A percentile compares a stretch with the other conserved stretches of the same genome.
Conservation (phyloP, 2,113 vertebrate genomes). For the Colius striatus region DNA sequence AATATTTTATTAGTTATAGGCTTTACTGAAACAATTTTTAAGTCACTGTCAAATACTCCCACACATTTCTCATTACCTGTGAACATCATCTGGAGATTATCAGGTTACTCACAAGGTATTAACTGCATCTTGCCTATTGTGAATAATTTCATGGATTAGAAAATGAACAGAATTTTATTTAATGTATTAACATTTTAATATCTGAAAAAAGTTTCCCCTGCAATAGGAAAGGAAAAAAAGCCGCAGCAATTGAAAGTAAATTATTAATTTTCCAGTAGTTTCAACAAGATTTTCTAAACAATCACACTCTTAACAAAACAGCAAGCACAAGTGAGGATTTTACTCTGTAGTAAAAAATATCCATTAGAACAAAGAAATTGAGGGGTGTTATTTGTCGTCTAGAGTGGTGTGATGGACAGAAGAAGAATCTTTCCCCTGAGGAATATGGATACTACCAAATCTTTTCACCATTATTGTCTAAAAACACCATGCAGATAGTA, state of each 20-base stretch:
- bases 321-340: background rate
- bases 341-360: background rate
- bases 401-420: rapidly evolving
- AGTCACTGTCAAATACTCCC: background rate
- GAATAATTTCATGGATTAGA: background rate
- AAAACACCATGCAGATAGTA: background rate
- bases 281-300: background rate
- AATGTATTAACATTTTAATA: background rate
- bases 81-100: background rate
- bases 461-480: background rate
- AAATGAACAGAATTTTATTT: background rate
- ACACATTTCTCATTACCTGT: background rate
- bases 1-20: background rate
- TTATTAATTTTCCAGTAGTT: background rate
- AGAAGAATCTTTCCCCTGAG: background rate
- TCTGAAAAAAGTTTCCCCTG: background rate
- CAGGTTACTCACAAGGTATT: background rate
- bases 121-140: background rate
- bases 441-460: background rate
- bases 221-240: background rate
- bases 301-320: background rate
- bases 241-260: background rate
- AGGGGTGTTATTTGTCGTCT: background rate
- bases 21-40: background rate
- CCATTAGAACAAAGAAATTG: background rate